Percentiles rank a stretch among this genome's conserved stretches.
Evolutionary conservation across 2,113 vertebrate genomes (phyloP).

Genomic region (Platysteira castanea): DNA sequence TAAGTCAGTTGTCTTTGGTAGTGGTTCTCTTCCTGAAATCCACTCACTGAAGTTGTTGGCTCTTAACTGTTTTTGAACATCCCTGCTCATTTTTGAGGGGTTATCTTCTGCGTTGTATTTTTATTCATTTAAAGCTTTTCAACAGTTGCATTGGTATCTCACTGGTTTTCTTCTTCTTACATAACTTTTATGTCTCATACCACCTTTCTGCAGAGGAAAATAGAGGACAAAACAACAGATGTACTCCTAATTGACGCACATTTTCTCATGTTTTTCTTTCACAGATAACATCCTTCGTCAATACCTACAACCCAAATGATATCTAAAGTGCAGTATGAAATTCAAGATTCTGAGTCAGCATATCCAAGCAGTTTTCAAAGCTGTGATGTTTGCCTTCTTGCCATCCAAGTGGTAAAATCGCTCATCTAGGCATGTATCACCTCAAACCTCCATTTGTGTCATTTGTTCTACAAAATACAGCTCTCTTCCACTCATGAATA

Average conservation of each 20-base stretch:
- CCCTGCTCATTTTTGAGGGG: rapidly evolving
- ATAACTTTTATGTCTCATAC: neutral
- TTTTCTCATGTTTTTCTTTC: neutral
- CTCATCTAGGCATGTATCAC: neutral
- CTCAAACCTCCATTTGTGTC: neutral
- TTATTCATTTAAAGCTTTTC: neutral
- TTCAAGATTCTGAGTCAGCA: neutral
- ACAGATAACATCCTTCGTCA: neutral
- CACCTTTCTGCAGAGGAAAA: neutral
- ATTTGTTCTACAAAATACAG: neutral
- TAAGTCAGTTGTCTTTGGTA: neutral
- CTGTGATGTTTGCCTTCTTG: neutral
- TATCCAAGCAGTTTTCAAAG: neutral
- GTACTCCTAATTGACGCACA: neutral
- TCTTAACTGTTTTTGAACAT: neutral
- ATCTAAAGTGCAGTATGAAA: neutral
- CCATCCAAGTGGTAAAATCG: neutral
- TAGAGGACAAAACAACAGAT: neutral
- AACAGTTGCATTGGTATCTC: neutral
- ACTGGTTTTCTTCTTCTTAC: neutral
- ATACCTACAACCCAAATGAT: neutral
- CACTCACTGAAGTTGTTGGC: neutral
- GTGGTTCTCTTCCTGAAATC: neutral
- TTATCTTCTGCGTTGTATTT: neutral
- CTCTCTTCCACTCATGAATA: neutral